Evolutionary conservation across 2,113 vertebrate genomes (phyloP).

Genomic region (Eclectus roratus): DNA sequence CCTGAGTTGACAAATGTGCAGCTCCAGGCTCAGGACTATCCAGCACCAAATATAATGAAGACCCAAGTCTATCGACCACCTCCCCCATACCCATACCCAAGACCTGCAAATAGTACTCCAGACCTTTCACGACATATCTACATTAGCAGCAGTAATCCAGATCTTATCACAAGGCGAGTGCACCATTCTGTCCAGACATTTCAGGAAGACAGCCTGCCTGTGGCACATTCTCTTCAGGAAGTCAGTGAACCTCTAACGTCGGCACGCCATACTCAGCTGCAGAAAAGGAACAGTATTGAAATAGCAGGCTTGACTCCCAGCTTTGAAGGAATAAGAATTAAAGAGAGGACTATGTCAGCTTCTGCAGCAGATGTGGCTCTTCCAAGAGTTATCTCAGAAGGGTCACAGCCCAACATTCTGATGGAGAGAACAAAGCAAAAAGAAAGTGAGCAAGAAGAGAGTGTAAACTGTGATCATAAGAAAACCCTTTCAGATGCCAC

Average conservation of each 20-base stretch:
- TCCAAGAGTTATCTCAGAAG: conserved; percentile 64
- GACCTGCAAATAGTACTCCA: conserved; percentile 95
- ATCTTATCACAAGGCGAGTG: conserved; percentile 91
- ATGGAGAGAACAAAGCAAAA: conserved; percentile 79
- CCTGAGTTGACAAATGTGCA: conserved; percentile 95
- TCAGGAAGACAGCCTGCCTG: conserved; percentile 95
- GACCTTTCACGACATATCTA: conserved; percentile 93
- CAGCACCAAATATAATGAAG: conserved; percentile 91
- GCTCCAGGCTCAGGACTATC: conserved; percentile 93
- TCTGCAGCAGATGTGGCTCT: conserved; percentile 80
- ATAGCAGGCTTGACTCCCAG: conserved; percentile 86
- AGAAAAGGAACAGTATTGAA: conserved; percentile 95
- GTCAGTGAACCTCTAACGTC: conserved; percentile 90
- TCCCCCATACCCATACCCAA: conserved; percentile 89
- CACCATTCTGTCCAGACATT: conserved; percentile 98
- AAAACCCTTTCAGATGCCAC: conserved; percentile 95
- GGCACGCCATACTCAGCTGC: conserved; percentile 77
- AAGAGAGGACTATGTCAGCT: conserved; percentile 86
- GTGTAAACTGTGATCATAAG: conserved; percentile 83
- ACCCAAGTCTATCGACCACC: conserved; percentile 94
- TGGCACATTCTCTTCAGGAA: conserved; percentile 96
- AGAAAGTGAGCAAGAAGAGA: conserved; percentile 73
- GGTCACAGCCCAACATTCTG: conserved; percentile 82
- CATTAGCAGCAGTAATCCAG: conserved; percentile 94
- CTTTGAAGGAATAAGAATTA: conserved; percentile 87